These are phyloP conservation scores for Sebastes schlegelii DNA, from an alignment of 2,113 vertebrate genomes.

Conservation along the genomic window DNA sequence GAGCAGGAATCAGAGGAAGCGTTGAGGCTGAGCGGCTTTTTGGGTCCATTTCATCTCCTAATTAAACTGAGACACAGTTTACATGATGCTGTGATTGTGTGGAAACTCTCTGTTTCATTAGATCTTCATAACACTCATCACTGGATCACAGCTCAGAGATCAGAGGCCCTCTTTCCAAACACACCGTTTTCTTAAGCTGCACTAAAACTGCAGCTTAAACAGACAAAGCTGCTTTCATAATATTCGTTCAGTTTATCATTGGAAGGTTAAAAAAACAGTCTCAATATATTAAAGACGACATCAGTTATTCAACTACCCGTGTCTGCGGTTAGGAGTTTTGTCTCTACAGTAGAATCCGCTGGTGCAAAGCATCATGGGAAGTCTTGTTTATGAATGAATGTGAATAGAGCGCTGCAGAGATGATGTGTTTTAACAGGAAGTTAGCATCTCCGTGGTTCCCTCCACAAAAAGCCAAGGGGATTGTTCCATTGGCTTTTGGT, in stretches of 20 bases:
- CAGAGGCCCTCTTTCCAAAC: neutral
- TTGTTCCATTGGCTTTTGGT: no score
- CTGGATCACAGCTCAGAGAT: neutral
- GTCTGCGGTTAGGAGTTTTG: neutral
- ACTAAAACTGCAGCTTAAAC: neutral
- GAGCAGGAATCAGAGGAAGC: neutral
- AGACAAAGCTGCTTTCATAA: neutral
- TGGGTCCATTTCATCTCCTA: slow-evolving; percentile 1
- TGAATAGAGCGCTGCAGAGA: no score
- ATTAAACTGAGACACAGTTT: neutral
- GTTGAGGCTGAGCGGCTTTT: no score
- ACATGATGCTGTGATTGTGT: neutral
- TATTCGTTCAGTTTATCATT: neutral
- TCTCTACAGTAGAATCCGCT: neutral
- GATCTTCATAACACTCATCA: neutral
- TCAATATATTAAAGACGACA: neutral
- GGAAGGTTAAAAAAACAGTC: neutral
- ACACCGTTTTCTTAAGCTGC: neutral
- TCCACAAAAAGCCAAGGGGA: no score
- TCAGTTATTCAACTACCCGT: neutral
- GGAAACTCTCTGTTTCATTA: slow-evolving; percentile 21
- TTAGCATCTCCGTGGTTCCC: no score
- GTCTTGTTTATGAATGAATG: neutral
- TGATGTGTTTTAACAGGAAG: no score
- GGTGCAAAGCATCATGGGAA: neutral